phyloP scores from a whole-genome alignment of 2,113 vertebrate genomes.

The Macaca nemestrina region DNA sequence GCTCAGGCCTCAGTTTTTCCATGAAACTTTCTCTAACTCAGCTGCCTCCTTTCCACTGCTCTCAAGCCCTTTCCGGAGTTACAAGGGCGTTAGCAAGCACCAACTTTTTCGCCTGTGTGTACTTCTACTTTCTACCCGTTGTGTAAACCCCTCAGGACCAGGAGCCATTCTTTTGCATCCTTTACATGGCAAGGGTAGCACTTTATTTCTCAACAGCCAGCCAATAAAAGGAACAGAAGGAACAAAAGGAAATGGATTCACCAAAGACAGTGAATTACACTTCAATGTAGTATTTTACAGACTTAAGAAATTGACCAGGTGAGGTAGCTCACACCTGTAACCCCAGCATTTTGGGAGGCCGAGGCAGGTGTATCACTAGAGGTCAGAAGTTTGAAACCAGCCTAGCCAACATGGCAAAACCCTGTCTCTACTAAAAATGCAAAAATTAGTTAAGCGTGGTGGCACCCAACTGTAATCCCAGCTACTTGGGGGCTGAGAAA shows the following conservation, averaged over 20 bases:
- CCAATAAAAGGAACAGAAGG: neutral
- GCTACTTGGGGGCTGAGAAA: too few relatives aligned
- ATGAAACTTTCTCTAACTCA: neutral
- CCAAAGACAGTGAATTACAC: neutral
- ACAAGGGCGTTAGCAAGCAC: neutral
- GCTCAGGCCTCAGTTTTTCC: neutral
- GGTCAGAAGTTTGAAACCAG: too few relatives aligned
- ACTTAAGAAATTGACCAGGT: neutral
- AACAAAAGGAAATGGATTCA: neutral
- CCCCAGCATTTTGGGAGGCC: too few relatives aligned
- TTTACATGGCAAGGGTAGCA: neutral
- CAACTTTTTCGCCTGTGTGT: neutral
- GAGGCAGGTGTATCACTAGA: too few relatives aligned
- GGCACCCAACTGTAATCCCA: too few relatives aligned
- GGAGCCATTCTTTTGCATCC: neutral
- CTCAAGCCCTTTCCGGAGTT: neutral
- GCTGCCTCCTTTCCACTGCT: neutral
- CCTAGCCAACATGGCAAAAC: too few relatives aligned
- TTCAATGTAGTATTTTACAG: constrained; percentile 3
- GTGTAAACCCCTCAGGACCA: neutral
- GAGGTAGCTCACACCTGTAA: too few relatives aligned
- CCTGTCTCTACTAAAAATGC: too few relatives aligned
- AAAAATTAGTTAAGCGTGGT: too few relatives aligned
- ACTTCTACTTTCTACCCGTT: neutral
- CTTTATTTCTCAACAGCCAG: neutral